phyloP scores from a whole-genome alignment of 2,113 vertebrate genomes.

The Capricornis sumatraensis region DNA sequence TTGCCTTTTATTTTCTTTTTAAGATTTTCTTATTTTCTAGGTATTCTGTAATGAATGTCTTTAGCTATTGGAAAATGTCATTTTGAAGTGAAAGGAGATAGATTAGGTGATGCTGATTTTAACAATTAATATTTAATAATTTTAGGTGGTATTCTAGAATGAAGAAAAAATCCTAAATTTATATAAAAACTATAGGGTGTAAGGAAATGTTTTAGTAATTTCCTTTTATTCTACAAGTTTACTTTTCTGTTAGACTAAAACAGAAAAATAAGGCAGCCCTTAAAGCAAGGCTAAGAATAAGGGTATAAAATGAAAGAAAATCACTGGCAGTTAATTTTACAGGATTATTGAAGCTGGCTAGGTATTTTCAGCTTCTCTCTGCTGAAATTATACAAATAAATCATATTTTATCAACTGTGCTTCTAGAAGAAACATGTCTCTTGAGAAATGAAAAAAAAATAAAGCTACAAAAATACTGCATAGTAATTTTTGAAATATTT shows the following conservation, averaged over 20 bases:
- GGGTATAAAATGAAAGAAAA: constrained; percentile 9
- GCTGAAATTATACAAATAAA: constrained; percentile 72
- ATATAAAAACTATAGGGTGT: neutral
- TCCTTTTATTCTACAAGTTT: neutral
- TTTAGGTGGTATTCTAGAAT: neutral
- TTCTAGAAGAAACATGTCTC: constrained; percentile 37
- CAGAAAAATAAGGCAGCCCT: neutral
- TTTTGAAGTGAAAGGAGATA: neutral
- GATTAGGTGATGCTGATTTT: neutral
- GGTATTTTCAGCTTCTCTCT: constrained; percentile 64
- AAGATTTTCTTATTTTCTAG: neutral
- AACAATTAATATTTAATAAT: constrained; percentile 6
- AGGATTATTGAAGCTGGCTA: constrained; percentile 35
- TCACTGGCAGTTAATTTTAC: constrained; percentile 15
- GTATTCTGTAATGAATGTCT: neutral
- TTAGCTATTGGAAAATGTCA: neutral
- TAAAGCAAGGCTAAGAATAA: constrained; percentile 24
- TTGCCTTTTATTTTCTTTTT: neutral
- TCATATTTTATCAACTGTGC: constrained; percentile 59
- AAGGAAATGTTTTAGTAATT: neutral
- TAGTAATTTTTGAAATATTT: constrained; percentile 41
- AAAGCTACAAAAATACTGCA: constrained; percentile 20
- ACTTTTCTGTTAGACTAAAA: constrained; percentile 9
- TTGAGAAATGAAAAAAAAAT: constrained; percentile 38
- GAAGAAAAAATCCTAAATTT: neutral